These are phyloP conservation scores for Liparis tanakae DNA, from an alignment of 2,797 vertebrate genomes.

Conservation along the genomic window DNA sequence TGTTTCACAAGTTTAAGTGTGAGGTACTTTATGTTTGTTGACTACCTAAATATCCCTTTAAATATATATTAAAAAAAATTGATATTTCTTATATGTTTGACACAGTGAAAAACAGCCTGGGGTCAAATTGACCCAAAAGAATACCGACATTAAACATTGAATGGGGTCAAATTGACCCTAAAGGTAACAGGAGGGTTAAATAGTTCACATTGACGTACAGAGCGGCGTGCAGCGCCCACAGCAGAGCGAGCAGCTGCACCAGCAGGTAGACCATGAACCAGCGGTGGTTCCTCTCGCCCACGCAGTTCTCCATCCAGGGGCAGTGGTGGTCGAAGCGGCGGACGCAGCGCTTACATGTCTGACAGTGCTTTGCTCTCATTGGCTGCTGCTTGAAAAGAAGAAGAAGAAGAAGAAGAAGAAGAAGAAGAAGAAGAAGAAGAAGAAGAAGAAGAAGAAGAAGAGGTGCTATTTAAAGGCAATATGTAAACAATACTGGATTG, in stretches of 20 bases:
- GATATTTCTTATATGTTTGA: too few species aligned
- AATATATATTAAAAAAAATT: too few species aligned
- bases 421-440: background rate
- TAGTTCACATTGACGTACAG: conserved; percentile 84
- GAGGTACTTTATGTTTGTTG: too few species aligned
- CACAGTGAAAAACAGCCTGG: too few species aligned
- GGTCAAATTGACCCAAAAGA: too few species aligned
- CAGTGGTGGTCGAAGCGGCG: conserved; percentile 94
- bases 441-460: background rate
- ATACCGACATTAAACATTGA: too few species aligned
- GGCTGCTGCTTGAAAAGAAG: conserved; percentile 84
- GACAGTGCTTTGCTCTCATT: conserved; percentile 91
- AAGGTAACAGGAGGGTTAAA: too few species aligned
- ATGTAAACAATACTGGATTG: background rate
- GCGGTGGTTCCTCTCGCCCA: conserved; percentile 91
- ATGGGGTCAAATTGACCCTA: too few species aligned
- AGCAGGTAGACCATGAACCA: conserved; percentile 89
- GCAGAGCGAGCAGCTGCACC: conserved; percentile 86
- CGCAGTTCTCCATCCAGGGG: conserved; percentile 94
- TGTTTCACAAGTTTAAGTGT: too few species aligned
- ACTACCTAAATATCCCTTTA: too few species aligned
- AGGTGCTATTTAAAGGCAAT: background rate
- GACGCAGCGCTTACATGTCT: conserved; percentile 87
- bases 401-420: background rate
- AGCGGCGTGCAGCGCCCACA: conserved; percentile 88